phyloP scores from a whole-genome alignment of 1,140 invertebrate genomes.

The Drosophila lowei region DNA sequence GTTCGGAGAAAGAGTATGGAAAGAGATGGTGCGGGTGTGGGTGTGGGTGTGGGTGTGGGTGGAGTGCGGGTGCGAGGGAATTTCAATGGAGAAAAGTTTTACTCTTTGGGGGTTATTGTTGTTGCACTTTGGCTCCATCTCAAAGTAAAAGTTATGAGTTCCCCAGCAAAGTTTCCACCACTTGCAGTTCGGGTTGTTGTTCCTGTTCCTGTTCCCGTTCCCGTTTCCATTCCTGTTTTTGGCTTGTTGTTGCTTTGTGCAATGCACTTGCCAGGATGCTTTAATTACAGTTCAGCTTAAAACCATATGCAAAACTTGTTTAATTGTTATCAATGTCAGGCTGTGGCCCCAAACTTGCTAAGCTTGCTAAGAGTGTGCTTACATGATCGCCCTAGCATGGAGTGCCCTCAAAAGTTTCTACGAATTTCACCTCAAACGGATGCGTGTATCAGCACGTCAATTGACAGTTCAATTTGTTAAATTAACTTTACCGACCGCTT shows the following conservation, averaged over 20 bases:
- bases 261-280: slow-evolving; percentile 60
- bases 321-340: slow-evolving; percentile 73
- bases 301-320: slow-evolving; percentile 74
- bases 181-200: slow-evolving; percentile 35
- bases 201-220: slow-evolving; percentile 1
- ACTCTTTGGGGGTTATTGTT: slow-evolving; percentile 60
- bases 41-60: no score
- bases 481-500: no score
- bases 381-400: slow-evolving; percentile 7
- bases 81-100: slow-evolving; percentile 56
- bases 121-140: slow-evolving; percentile 60
- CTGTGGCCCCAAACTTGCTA: slow-evolving; percentile 12
- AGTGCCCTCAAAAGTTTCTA: not conserved
- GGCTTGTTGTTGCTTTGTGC: slow-evolving; percentile 27
- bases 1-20: not conserved
- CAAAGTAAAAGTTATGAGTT: slow-evolving; percentile 80
- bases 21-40: no score
- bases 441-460: no score
- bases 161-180: slow-evolving; percentile 54
- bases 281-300: slow-evolving; percentile 79
- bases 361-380: not conserved
- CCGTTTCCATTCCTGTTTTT: not conserved
- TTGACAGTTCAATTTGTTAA: no score
- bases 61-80: not conserved
- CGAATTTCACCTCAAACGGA: not conserved